phyloP scores from a whole-genome alignment of 2,888 invertebrate species.

The Pilophorus perplexus region DNA sequence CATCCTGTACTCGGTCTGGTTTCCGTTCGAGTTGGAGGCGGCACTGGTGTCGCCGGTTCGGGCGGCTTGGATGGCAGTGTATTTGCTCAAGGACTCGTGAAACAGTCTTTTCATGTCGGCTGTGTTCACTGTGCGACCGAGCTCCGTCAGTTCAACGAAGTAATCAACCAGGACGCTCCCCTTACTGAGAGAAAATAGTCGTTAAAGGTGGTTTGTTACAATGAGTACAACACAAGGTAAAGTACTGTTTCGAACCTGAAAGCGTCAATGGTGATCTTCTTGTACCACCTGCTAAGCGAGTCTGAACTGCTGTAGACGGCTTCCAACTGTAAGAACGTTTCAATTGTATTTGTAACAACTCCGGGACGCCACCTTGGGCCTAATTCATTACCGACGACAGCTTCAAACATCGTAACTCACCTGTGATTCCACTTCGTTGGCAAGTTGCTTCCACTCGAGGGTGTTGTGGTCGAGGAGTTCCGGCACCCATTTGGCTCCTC shows the following conservation, averaged over 20 bases:
- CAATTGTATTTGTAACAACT: not conserved
- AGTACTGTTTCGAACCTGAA: slow-evolving; percentile 61
- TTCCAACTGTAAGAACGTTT: slow-evolving; percentile 65
- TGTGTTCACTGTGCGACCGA: slow-evolving; percentile 68
- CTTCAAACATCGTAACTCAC: slow-evolving; percentile 56
- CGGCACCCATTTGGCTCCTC: slow-evolving; percentile 79
- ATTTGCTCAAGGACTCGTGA: slow-evolving; percentile 60
- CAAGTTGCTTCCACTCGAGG: slow-evolving; percentile 78
- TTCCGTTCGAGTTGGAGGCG: slow-evolving; percentile 43
- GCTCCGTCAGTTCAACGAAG: slow-evolving; percentile 76
- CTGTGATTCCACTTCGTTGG: slow-evolving; percentile 76
- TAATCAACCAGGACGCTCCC: slow-evolving; percentile 88
- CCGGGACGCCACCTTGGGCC: too few relatives aligned
- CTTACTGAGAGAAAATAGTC: slow-evolving; percentile 61
- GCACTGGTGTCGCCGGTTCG: slow-evolving; percentile 46
- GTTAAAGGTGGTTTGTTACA: too few relatives aligned
- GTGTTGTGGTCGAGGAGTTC: slow-evolving; percentile 83
- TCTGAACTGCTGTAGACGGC: slow-evolving; percentile 75
- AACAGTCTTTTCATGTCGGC: slow-evolving; percentile 68
- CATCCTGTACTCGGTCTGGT: slow-evolving; percentile 54
- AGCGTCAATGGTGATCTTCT: slow-evolving; percentile 80
- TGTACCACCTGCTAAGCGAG: slow-evolving; percentile 75
- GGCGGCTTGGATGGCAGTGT: slow-evolving; percentile 56
- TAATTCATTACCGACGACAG: not conserved
- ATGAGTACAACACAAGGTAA: not conserved